Base-by-base conservation (phyloP, 2,888 invertebrate genomes). In the Dichetophora obliterata region DNA sequence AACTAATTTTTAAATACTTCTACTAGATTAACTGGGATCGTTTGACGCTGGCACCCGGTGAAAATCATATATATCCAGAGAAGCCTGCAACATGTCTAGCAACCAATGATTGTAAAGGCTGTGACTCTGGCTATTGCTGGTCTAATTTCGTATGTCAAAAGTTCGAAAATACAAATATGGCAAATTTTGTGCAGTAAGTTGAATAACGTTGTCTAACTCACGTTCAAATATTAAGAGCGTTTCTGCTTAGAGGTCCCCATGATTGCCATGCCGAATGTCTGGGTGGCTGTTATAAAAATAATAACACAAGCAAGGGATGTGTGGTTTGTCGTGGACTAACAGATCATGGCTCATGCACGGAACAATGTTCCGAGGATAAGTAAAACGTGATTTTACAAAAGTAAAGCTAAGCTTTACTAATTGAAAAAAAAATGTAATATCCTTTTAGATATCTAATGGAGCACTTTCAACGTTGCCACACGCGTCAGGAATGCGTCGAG, bases 251-350 rank as follows among this genome's bases (percentile, higher is more conserved):
- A 69, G 82, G 79, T 22, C 69, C 80, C 16, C 27, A 27, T 34
- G 71, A 83, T 68, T 98, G 98, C 85, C 92, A 95, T 86, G 86
- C 90, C 1, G 91, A 95, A 85, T 98, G 98, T 86, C 87, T 96
- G 6, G 95, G 95, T 1, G 96, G 96, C 43, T 96, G 97, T 81
- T 79, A 78, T 34, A 84, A 87, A 77, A 19, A 50, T 11, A 84
- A 84, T 88, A 91, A 63, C 85, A 89, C 4, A 86, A 73, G 34
- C 27, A 65, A 77, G 8, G 91, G 61, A 87, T 98, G 97, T 85
- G 90, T 91, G 54, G 92, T 93, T 0, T 98, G 98, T 85, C 91
- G 91, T 68, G 86, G 92, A 80, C 91, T 89, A 63, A 90, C 90
- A 5, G 87, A 92, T 85, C 88, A 91, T 61, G 91, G 91, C 0